phyloP scores from a whole-genome alignment of 2,113 vertebrate species.

The Antechinus stuartii region DNA sequence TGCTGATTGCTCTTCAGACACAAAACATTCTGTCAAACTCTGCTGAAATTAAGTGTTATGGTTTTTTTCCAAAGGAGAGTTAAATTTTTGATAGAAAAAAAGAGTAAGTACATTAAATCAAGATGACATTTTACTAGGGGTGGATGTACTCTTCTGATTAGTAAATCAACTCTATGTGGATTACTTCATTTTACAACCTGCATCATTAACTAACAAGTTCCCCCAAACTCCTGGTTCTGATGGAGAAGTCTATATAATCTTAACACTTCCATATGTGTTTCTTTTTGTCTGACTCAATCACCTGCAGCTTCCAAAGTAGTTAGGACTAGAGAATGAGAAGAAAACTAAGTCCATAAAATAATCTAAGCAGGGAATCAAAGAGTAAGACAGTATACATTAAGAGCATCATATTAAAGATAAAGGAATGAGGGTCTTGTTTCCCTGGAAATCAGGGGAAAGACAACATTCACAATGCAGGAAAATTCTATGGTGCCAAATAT shows the following conservation, averaged over 20 bases:
- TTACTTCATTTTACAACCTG: slow-evolving; percentile 78
- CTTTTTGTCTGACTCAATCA: slow-evolving; percentile 54
- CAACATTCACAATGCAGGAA: neutral
- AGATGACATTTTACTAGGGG: slow-evolving; percentile 79
- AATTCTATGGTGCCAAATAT: neutral
- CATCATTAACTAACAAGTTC: slow-evolving; percentile 59
- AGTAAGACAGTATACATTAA: neutral
- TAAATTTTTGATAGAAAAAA: slow-evolving; percentile 82
- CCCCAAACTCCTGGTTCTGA: slow-evolving; percentile 46
- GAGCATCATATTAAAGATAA: neutral
- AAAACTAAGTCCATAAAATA: slow-evolving; percentile 44
- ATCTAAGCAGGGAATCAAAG: slow-evolving; percentile 39
- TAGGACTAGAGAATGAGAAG: slow-evolving; percentile 33
- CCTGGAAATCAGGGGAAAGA: slow-evolving; percentile 49
- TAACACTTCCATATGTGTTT: slow-evolving; percentile 21
- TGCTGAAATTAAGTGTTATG: slow-evolving; percentile 81
- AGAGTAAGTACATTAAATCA: slow-evolving; percentile 82
- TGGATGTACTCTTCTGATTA: slow-evolving; percentile 83
- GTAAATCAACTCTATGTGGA: slow-evolving; percentile 82
- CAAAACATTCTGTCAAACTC: slow-evolving; percentile 85
- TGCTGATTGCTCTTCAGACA: slow-evolving; percentile 83
- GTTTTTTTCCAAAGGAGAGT: slow-evolving; percentile 80
- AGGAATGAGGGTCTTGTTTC: slow-evolving; percentile 42
- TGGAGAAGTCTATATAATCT: slow-evolving; percentile 56
- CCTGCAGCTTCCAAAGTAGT: neutral